phyloP scores from a whole-genome alignment of 2,113 vertebrate species.

The Mastomys natalensis region DNA sequence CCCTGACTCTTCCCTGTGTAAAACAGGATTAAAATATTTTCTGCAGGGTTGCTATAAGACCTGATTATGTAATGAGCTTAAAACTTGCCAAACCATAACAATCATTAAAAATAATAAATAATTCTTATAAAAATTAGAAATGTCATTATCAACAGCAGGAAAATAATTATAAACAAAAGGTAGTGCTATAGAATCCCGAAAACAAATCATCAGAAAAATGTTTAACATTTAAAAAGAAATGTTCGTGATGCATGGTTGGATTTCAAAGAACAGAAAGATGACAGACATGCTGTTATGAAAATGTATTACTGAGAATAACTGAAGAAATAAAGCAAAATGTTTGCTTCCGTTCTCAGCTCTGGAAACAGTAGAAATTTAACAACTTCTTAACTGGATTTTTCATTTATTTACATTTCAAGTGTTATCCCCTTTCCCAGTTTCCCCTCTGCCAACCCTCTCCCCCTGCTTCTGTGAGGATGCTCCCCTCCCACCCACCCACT shows the following conservation, averaged over 20 bases:
- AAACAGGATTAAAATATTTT: conserved; percentile 21
- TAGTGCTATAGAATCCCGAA: neutral
- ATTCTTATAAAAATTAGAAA: conserved; percentile 27
- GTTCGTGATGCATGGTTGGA: neutral
- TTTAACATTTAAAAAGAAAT: neutral
- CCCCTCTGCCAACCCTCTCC: too few relatives aligned
- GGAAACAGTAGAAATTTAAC: neutral
- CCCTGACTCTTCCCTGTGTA: neutral
- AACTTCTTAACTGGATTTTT: neutral
- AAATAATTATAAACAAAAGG: neutral
- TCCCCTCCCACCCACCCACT: too few relatives aligned
- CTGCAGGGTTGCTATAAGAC: neutral
- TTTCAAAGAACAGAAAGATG: conserved; percentile 49
- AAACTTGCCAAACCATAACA: neutral
- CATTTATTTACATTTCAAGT: too few relatives aligned
- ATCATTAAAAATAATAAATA: neutral
- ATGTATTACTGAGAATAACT: neutral
- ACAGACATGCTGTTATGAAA: neutral
- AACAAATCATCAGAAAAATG: conserved; percentile 45
- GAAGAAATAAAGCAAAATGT: neutral
- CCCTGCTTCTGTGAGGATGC: too few relatives aligned
- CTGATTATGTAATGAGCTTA: conserved; percentile 33
- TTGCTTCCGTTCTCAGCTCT: neutral
- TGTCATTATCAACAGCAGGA: neutral
- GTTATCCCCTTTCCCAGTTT: too few relatives aligned